phyloP scores from a whole-genome alignment of 2,888 invertebrate species.

The Sturmia bella region DNA sequence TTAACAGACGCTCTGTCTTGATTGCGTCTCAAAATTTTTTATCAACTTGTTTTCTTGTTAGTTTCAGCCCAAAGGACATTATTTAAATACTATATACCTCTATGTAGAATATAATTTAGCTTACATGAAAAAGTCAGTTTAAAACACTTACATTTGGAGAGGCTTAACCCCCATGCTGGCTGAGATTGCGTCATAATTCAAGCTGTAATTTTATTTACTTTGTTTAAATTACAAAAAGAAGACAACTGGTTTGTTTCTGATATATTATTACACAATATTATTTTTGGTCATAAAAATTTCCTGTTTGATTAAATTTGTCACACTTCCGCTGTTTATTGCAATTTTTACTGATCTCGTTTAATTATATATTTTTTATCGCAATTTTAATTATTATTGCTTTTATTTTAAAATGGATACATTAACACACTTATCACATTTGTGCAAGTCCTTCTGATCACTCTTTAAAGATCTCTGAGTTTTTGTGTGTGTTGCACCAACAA shows the following conservation, averaged over 20 bases:
- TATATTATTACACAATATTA: conserved; percentile 21
- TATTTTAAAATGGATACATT: conserved; percentile 3
- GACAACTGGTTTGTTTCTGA: conserved; percentile 8
- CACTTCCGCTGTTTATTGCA: conserved; percentile 49
- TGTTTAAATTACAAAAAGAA: conserved; percentile 23
- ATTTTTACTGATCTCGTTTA: neutral
- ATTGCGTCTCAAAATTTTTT: conserved; percentile 21
- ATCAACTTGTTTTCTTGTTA: neutral
- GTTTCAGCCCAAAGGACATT: neutral
- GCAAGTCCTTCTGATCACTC: conserved; percentile 33
- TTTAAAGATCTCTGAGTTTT: conserved; percentile 2
- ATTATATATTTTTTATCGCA: conserved; percentile 5
- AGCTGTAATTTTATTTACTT: neutral
- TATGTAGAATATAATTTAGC: conserved; percentile 13
- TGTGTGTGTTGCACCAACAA: neutral
- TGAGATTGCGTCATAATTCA: conserved; percentile 78
- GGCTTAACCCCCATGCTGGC: conserved; percentile 79
- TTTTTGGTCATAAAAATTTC: conserved; percentile 39
- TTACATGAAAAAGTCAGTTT: conserved; percentile 9
- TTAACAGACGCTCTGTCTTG: conserved; percentile 36
- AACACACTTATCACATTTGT: conserved; percentile 3
- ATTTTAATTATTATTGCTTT: conserved; percentile 1
- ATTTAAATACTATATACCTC: neutral
- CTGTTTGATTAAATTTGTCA: conserved; percentile 44
- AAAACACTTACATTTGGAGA: conserved; percentile 80